Conservation (phyloP, 2,888 invertebrate genomes). For the Monopis laevigella region DNA sequence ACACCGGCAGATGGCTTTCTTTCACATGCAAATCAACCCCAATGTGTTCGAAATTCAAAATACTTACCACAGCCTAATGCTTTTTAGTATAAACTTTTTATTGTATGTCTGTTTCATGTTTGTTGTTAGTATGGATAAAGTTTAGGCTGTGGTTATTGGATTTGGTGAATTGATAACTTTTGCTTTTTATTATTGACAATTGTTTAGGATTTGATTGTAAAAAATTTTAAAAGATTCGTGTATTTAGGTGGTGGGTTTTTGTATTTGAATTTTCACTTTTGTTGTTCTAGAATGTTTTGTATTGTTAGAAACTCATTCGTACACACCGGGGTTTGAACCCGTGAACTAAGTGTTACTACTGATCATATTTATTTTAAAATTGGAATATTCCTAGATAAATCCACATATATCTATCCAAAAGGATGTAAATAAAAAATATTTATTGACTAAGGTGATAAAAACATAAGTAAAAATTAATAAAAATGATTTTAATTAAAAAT, state of each 20-base stretch:
- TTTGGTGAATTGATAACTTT: constrained; percentile 8
- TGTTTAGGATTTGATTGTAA: constrained; percentile 9
- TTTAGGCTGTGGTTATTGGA: constrained; percentile 1
- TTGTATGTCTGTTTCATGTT: background rate
- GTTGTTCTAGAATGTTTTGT: too few species aligned
- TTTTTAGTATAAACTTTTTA: constrained; percentile 1
- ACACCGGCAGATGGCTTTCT: constrained; percentile 36
- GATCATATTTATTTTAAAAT: too few species aligned
- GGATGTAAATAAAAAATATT: too few species aligned
- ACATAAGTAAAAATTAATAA: too few species aligned
- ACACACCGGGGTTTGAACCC: too few species aligned
- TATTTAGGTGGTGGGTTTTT: background rate
- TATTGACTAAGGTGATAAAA: too few species aligned
- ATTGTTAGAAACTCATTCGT: too few species aligned
- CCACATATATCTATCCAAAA: too few species aligned
- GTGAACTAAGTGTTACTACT: too few species aligned
- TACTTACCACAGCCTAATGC: constrained; percentile 1
- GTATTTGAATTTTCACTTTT: constrained; percentile 3
- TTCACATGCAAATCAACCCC: constrained; percentile 45
- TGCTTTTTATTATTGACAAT: constrained; percentile 7
- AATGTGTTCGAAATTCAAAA: constrained; percentile 4
- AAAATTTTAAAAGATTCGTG: constrained; percentile 2
- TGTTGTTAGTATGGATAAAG: background rate
- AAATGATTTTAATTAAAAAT: too few species aligned
- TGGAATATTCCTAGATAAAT: too few species aligned